phyloP scores from a whole-genome alignment of 2,888 invertebrate species.

The Sipunculus nudus region DNA sequence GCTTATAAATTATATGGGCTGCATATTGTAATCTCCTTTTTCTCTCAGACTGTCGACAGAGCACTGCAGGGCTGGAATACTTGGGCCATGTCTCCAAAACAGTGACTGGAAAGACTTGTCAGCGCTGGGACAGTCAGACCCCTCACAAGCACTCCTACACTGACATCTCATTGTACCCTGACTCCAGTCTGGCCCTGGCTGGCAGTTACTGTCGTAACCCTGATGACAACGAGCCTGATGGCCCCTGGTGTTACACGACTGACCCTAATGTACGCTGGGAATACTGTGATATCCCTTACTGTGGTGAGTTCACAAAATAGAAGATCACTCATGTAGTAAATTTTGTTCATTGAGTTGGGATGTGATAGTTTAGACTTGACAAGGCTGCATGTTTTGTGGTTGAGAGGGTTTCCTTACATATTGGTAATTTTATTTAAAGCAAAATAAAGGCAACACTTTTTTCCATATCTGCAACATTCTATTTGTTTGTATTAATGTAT shows the following conservation, averaged over 20 bases:
- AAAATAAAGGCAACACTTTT: too few relatives aligned
- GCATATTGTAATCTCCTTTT: too few relatives aligned
- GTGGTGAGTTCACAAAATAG: conserved; percentile 73
- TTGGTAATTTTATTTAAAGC: too few relatives aligned
- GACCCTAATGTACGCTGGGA: conserved; percentile 86
- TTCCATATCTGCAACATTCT: too few relatives aligned
- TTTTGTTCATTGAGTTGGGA: too few relatives aligned
- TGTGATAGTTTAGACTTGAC: too few relatives aligned
- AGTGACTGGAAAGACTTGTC: conserved; percentile 2
- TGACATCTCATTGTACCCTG: conserved; percentile 2
- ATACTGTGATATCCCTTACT: conserved; percentile 86
- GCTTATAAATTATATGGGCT: too few relatives aligned
- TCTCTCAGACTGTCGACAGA: conserved; percentile 2
- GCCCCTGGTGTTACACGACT: conserved; percentile 93
- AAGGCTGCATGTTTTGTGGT: too few relatives aligned
- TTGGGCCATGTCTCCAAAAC: conserved; percentile 1
- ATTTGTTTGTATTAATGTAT: too few relatives aligned
- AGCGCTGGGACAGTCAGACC: conserved; percentile 6
- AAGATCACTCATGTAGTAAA: too few relatives aligned
- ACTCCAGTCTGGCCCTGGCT: conserved; percentile 74
- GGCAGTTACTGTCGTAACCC: conserved; percentile 93
- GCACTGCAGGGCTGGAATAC: not conserved
- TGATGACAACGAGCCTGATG: conserved; percentile 72
- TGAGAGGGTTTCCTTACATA: too few relatives aligned
- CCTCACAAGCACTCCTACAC: conserved; percentile 14